Base-by-base conservation (phyloP, 1,140 invertebrate genomes). In the Camponotus pennsylvanicus region DNA sequence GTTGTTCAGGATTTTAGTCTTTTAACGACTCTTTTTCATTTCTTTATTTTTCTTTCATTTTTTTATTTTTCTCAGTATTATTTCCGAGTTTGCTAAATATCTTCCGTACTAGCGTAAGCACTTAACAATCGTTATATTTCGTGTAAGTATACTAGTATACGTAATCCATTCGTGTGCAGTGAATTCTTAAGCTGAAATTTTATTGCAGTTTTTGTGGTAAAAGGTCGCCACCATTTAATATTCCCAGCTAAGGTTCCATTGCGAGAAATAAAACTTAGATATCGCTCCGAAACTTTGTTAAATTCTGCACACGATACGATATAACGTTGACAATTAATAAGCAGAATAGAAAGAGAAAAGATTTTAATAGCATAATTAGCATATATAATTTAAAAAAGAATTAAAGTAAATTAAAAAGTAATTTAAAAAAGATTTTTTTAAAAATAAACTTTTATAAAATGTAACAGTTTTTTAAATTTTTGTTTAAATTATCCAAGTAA, bases 1-100 rank as follows among this genome's bases (percentile, higher is more conserved):
- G 80, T 90, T 90, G 78, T 79, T 79, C 67, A 18, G 13, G 15
- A 61, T 32, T 88, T 83, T 67, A 64, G 27, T 73, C 45, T 76
- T 88, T 79, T 70, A 73, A 77, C 69, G n/a, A 40, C 67, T 42
- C 52, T 71, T 32, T 76, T 89, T 77, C 88, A 63, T 88, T 66
- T 67, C 32, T 64, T 42, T n/a, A 13, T 34, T 21, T 57, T 69
- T 69, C 27, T n/a, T 66, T 52, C 67, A 70, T 85, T 90, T 86
- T 83, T 87, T 66, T 34, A 45, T 75, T 78, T 61, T 88, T 86
- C 55, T 90, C 59, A 59, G 59, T 63, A 67, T 64, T 77, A 84
- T 73, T 18, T 45, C 37, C 13, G 4, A 70, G 57, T 13, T 85
- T 78, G 84, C 63, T 82, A 82, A 52, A 89, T 89, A 77, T 67